Conservation (phyloP, 2,888 invertebrate species). For the Rhagonycha lutea region DNA sequence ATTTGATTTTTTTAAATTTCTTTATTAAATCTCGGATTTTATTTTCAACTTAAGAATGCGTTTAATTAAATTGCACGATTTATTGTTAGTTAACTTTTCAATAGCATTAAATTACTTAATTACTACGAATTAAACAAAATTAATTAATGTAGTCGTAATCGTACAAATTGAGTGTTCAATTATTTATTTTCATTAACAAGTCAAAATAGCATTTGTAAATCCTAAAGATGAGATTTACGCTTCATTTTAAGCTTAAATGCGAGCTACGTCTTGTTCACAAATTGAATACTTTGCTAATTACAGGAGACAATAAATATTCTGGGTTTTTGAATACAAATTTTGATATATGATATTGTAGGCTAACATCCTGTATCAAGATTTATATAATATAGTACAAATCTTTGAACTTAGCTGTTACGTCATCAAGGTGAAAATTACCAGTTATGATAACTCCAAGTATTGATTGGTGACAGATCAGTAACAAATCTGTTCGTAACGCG, state of each 20-base stretch:
- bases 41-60: not conserved
- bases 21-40: not conserved
- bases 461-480: no score
- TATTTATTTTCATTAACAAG: conserved; percentile 4
- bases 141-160: not conserved
- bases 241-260: not conserved
- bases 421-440: no score
- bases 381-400: no score
- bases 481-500: no score
- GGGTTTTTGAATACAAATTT: not conserved
- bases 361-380: not conserved
- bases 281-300: not conserved
- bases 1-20: not conserved
- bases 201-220: not conserved
- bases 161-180: not conserved
- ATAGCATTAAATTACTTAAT: not conserved
- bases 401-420: no score
- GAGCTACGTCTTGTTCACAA: not conserved
- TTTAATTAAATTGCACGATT: not conserved
- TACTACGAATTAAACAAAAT: not conserved
- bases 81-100: not conserved
- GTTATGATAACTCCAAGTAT: no score
- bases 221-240: not conserved
- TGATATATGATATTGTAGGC: not conserved
- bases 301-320: not conserved